Base-by-base conservation (phyloP, 2,888 invertebrate species). In the Cantharis rustica region DNA sequence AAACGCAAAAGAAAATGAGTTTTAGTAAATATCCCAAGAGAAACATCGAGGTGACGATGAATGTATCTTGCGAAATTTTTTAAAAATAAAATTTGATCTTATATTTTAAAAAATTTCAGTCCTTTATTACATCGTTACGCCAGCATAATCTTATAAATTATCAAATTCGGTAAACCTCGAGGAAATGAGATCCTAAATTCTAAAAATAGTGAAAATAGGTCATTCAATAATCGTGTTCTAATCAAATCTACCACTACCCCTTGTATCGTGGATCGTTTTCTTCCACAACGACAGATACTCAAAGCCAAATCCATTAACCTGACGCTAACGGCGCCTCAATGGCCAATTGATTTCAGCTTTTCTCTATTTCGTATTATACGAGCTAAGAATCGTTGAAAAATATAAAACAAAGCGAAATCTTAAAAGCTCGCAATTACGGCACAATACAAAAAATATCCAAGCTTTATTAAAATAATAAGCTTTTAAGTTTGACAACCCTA, bases 311-410 rank as follows among this genome's bases (percentile, higher is more conserved):
- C 75, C 75, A 75, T 75, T 75, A 75, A 71, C 71, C 71, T 71
- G 66, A 61, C 71, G 71, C 75, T 71, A 75, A 75, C 75, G 71
- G 71, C 71, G 71, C 61, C 66, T 68, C 31, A 75, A 75, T 68
- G 75, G 75, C 71, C 75, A 75, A 75, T 75, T 75, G 75, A 75
- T 75, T 75, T 75, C 62, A 68, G 75, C 68, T 75, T 74, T 74
- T 69, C 74, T 63, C 71, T 27, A 61, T 62, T 75, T 71, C 31
- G 71, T 26, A 75, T 75, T 75, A 68, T 61, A n/a, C 61, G 20
- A 31, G 16, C 62, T 27, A 73, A 68, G 62, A 62, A 63, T 73
- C 63, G 16, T 16, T 5, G 61, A 47, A 72, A 73, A 73, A 68
- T 23, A 68, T 16, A 66, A 73, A 73, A 73, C 68, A 73, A 68